Conservation (phyloP, 2,113 vertebrate species). For the Puffinus mauretanicus region DNA sequence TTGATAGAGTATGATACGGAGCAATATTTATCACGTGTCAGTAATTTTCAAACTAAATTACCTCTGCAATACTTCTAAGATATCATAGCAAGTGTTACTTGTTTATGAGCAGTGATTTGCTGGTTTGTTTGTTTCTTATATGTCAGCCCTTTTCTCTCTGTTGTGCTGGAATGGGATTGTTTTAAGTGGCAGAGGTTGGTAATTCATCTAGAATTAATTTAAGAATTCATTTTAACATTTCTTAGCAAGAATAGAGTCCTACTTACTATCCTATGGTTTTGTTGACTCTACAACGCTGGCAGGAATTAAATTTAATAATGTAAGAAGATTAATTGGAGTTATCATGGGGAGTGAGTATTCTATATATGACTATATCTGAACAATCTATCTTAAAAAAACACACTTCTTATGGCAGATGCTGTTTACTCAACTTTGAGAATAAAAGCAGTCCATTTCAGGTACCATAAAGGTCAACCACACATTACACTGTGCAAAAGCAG, state of each 20-base stretch:
- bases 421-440: background rate
- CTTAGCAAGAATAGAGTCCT: background rate
- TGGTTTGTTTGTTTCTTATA: background rate
- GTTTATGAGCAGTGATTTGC: background rate
- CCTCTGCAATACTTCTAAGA: background rate
- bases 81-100: background rate
- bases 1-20: background rate
- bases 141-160: background rate
- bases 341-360: background rate
- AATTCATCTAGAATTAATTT: background rate
- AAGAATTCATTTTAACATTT: background rate
- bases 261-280: background rate
- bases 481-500: background rate
- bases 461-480: background rate
- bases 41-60: background rate
- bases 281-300: background rate
- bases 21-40: background rate
- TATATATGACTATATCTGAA: background rate
- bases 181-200: background rate
- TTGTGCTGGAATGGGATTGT: background rate
- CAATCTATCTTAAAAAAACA: background rate
- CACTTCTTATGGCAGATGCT: background rate
- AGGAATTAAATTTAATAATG: background rate
- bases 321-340: background rate
- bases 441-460: background rate